Evolutionary conservation across 2,888 invertebrate species (phyloP), one percentile per base, ranked within the genome.

Genomic region (Notocelia uddmanniana): DNA sequence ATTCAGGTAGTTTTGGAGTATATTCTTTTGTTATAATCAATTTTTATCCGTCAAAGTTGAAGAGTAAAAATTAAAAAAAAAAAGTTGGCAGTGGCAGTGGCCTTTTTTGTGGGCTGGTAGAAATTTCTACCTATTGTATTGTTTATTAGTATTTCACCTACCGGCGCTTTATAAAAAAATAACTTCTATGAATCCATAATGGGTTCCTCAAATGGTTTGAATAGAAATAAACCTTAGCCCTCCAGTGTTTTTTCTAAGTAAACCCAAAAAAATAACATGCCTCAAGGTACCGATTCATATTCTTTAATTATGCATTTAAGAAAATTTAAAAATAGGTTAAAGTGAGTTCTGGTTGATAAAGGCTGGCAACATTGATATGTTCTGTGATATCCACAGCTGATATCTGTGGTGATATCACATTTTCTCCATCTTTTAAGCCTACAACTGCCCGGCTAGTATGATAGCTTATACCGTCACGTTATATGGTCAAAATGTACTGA

Each of bases 1-100:
- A 62, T 31, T 62, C 48, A 62, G 62, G 62, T 50, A 48, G 62
- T 48, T 62, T 62, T 31, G 26, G 48, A 48, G 48, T 48, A 50
- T 11, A 19, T 18, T 48, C 62, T 62, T 62, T 62, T 62, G 62
- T 62, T 48, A 62, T 48, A 31, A 31, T 50, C 8, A 50, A 26
- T 26, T 26, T 26, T 31, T 31, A 48, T 62, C 48, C 31, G 48
- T 62, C 62, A 48, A 50, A 62, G 62, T 62, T 62, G 48, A 62
- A 62, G 26, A 26, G 31, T 31, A 62, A 62, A 37, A 26, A 55
- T 6, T 0, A 6, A 45, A 45, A n/a, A 0, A 45, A 8, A 26
- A 10, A n/a, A 55, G 15, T n/a, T 13, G 31, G 31, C 8, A 31
- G 31, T 52, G 52, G 21, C 52, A 19, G 31, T 31, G 31, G 31